Percentiles rank a stretch among this genome's conserved stretches.
phyloP scores from a whole-genome alignment of 2,113 vertebrate genomes.

The Pterophyllum scalare region DNA sequence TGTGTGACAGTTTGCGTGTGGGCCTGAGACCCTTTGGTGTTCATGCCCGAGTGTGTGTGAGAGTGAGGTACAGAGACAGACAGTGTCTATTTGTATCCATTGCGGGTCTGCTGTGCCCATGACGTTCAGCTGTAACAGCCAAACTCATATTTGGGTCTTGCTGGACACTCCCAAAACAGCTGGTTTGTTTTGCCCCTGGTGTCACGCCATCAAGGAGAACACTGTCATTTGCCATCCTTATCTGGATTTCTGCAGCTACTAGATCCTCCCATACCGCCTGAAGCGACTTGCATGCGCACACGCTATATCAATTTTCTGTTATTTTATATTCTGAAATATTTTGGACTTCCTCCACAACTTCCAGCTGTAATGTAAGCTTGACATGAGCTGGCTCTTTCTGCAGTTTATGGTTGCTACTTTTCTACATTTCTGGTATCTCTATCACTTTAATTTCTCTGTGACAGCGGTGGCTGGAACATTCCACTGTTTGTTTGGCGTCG shows the following conservation, averaged over 20 bases:
- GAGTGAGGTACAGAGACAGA: slow-evolving; percentile 11
- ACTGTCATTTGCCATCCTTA: slow-evolving; percentile 65
- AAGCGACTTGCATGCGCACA: slow-evolving; percentile 19
- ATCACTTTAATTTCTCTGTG: not conserved
- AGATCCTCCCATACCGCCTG: slow-evolving; percentile 52
- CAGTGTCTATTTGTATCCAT: slow-evolving; percentile 47
- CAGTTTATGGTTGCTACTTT: not conserved
- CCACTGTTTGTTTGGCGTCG: slow-evolving; percentile 55
- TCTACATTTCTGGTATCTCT: not conserved
- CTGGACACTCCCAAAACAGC: slow-evolving; percentile 71
- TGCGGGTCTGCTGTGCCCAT: slow-evolving; percentile 36
- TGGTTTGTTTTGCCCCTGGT: slow-evolving; percentile 68
- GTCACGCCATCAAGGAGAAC: slow-evolving; percentile 65
- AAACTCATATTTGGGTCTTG: slow-evolving; percentile 44
- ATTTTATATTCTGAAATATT: slow-evolving; percentile 19
- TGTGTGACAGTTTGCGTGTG: slow-evolving; percentile 4
- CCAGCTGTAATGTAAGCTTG: not conserved
- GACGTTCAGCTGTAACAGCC: slow-evolving; percentile 45
- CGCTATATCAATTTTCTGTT: slow-evolving; percentile 28
- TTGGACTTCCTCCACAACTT: not conserved
- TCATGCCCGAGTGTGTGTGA: slow-evolving; percentile 24
- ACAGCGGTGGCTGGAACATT: slow-evolving; percentile 3
- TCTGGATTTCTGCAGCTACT: slow-evolving; percentile 51
- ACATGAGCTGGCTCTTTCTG: not conserved
- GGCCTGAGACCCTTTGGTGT: not conserved